A percentile compares a stretch with the other conserved stretches of the same genome.
Conservation (phyloP, 2,888 invertebrate species). For the Anticlea derivata region DNA sequence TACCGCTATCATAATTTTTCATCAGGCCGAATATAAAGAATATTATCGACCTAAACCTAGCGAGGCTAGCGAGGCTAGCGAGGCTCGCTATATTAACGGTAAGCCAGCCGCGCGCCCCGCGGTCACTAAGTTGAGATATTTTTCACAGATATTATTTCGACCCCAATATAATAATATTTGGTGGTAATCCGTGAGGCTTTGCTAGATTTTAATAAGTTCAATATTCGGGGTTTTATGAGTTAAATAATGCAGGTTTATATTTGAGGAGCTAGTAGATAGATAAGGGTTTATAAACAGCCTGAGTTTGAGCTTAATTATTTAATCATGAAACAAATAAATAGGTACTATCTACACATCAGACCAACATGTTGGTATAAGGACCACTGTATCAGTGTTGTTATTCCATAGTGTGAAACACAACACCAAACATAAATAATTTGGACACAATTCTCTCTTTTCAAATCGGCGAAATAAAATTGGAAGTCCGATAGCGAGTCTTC, state of each 20-base stretch:
- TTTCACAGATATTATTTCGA: constrained; percentile 21
- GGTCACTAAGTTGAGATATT: constrained; percentile 19
- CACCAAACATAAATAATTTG: not conserved
- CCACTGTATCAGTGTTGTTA: no score
- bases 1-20: constrained; percentile 29
- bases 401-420: not conserved
- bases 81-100: constrained; percentile 27
- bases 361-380: no score
- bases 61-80: constrained; percentile 8
- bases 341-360: no score
- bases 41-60: constrained; percentile 25
- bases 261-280: no score
- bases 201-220: constrained; percentile 10
- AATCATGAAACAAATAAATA: no score
- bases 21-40: constrained; percentile 34
- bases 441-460: constrained; percentile 1
- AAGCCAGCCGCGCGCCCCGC: constrained; percentile 16
- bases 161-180: constrained; percentile 10
- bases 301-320: no score
- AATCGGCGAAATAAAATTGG: constrained; percentile 18
- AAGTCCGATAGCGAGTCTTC: constrained; percentile 16
- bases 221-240: not conserved
- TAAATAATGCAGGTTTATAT: not conserved
- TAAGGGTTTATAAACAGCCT: no score
- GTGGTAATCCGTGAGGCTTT: constrained; percentile 3